phyloP scores from a whole-genome alignment of 2,113 vertebrate genomes.

The Gymnocephalus cernua region DNA sequence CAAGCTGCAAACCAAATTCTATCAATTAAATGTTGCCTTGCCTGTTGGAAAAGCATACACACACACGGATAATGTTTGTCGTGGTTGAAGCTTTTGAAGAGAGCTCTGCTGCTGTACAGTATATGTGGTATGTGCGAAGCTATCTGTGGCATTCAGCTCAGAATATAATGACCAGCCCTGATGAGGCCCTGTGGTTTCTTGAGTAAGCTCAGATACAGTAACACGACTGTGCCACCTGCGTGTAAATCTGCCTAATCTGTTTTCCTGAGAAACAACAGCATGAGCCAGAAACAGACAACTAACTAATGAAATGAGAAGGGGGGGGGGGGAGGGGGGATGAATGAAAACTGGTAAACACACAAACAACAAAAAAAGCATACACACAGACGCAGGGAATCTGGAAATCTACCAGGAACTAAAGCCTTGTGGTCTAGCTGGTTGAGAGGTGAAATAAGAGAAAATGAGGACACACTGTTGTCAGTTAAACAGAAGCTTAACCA shows the following conservation, averaged over 20 bases:
- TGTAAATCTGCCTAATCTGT: background rate
- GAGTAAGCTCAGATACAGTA: slow-evolving; percentile 22
- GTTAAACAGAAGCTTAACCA: slow-evolving; percentile 29
- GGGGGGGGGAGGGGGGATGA: background rate
- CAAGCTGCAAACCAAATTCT: slow-evolving; percentile 12
- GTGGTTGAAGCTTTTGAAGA: background rate
- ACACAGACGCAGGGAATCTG: background rate
- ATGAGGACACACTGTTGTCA: slow-evolving; percentile 24
- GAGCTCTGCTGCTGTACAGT: background rate
- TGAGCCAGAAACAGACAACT: slow-evolving; percentile 9
- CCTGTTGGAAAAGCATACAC: background rate
- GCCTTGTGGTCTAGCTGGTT: slow-evolving; percentile 25
- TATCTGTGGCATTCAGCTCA: slow-evolving; percentile 16
- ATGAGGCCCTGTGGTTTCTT: background rate
- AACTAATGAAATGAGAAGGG: background rate
- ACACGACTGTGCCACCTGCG: slow-evolving; percentile 5
- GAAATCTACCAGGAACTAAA: background rate
- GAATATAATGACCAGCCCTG: background rate
- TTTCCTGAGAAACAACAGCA: slow-evolving; percentile 2
- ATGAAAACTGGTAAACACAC: slow-evolving; percentile 2
- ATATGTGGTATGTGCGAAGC: background rate
- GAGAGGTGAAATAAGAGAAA: slow-evolving; percentile 40
- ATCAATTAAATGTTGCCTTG: background rate
- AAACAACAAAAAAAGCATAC: background rate
- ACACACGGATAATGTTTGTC: background rate